Base-by-base conservation (phyloP, 2,888 invertebrate species). In the Ophonus ardosiacus region DNA sequence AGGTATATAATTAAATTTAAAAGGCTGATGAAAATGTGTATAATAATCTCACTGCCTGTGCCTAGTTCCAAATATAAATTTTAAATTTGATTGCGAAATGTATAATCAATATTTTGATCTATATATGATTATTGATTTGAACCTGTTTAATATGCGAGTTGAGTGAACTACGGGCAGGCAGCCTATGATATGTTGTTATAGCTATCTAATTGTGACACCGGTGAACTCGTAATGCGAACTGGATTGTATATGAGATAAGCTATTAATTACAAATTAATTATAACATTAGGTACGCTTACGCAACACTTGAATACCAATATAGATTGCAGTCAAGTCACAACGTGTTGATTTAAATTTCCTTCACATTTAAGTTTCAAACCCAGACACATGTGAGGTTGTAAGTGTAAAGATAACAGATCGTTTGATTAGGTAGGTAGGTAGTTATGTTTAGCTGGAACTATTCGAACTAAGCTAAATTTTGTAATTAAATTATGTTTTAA, bases 241-340 rank as follows among this genome's bases (percentile, higher is more conserved):
- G 71, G 71, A 74, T 74, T 74, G 71, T 43, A 74, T 74, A 74
- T 43, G 71, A 74, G 71, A 74, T 74, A 74, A 74, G 71, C 43
- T 74, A 74, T 74, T 74, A 74, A 74, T 74, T 74, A 74, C 71
- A 74, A 74, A 74, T 74, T 74, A 74, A 74, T 74, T 74, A 74
- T 74, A 74, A 74, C 71, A 74, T 74, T 74, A 74, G 71, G 43
- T 74, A 43, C 71, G 43, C 17, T 74, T 74, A 43, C 40, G 71
- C 18, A 74, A 74, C 21, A 18, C 43, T 38, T 74, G 71, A 74
- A 74, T 74, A 74, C 71, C 17, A 18, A 43, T 43, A 15, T 18
- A 40, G 71, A 74, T 74, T 51, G 71, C 51, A 74, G 43, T 74
- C 71, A 43, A 74, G 43, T 74, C 71, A 43, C 40, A 74, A 74